Base-by-base conservation (phyloP, 2,113 vertebrate species). In the Regulus satrapa region DNA sequence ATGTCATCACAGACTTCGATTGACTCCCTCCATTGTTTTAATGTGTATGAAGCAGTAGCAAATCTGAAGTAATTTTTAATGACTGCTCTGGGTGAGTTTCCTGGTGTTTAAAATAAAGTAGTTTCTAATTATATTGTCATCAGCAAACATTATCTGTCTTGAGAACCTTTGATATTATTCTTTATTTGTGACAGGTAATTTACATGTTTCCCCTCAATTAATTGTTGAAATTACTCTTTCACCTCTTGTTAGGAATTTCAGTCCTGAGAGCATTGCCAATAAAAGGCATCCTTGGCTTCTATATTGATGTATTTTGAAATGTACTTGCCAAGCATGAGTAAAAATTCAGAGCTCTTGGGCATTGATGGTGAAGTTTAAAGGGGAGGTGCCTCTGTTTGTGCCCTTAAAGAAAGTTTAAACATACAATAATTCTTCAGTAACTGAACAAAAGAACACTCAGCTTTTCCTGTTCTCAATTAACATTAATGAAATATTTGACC, bases 281-380 rank as follows among this genome's bases (percentile, higher is more conserved):
- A 25, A 46, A 58, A 85, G 43, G 14, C 10, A 34, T 26, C 25
- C 14, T 51, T 43, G 26, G 2, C 36, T 81, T 66, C 61, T 11
- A 1, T 20, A 15, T 20, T 10, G 16, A 0, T 23, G 1, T 31
- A 3, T 38, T 88, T 46, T 12, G 45, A 74, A 36, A 61, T 3
- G 10, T 17, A 9, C 9, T 91, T 3, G 9, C 8, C 18, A 86
- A 67, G 41, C 17, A 4, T 17, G 25, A 74, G 25, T 3, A 9
- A 54, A 66, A 63, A 46, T 54, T 87, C 59, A 69, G 67, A 80
- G 34, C 29, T 24, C 4, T 61, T 34, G 58, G 7, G n/a, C 56
- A 12, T 12, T 62, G 20, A 11, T 41, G 24, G 25, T 52, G 15
- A 38, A 45, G 14, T 56, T 82, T n/a, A 64, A 78, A 93, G 68